A percentile compares a stretch with the other conserved stretches of the same genome.
phyloP scores from a whole-genome alignment of 2,888 invertebrate species.

The Nemurella pictetii region DNA sequence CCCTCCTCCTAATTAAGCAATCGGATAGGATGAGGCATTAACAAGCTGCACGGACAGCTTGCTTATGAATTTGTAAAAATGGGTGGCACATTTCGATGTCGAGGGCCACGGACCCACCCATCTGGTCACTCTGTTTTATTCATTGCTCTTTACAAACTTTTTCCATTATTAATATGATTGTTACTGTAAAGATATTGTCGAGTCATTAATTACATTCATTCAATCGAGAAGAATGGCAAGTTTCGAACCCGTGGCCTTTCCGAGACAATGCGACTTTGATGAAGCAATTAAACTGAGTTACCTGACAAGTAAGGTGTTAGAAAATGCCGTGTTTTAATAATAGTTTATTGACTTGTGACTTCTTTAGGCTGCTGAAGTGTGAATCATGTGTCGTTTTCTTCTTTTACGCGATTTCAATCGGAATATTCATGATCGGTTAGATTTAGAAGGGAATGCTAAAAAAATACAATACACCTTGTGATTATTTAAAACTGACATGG shows the following conservation, averaged over 20 bases:
- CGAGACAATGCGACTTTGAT: constrained; percentile 11
- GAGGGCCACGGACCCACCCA: not conserved
- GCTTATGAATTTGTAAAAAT: not conserved
- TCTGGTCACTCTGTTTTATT: not conserved
- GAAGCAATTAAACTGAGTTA: constrained; percentile 27
- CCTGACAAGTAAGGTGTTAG: not conserved
- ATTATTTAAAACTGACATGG: not conserved
- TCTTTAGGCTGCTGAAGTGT: not conserved
- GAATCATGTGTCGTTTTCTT: not conserved
- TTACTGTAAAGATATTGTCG: constrained; percentile 20
- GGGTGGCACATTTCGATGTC: not conserved
- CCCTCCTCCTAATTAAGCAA: not conserved
- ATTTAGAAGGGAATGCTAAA: not conserved
- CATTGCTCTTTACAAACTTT: not conserved
- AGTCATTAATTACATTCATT: constrained; percentile 27
- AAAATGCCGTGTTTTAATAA: not conserved
- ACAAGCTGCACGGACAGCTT: not conserved
- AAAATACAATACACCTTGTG: not conserved
- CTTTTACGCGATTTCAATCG: not conserved
- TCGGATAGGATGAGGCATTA: not conserved
- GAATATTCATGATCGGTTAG: not conserved
- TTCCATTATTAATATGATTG: constrained; percentile 23
- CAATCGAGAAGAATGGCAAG: constrained; percentile 7
- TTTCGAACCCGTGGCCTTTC: not conserved
- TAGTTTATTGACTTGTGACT: not conserved